These are phyloP conservation scores for Peromyscus polionotus DNA, from an alignment of 2,113 vertebrate genomes.

Conservation along the genomic window DNA sequence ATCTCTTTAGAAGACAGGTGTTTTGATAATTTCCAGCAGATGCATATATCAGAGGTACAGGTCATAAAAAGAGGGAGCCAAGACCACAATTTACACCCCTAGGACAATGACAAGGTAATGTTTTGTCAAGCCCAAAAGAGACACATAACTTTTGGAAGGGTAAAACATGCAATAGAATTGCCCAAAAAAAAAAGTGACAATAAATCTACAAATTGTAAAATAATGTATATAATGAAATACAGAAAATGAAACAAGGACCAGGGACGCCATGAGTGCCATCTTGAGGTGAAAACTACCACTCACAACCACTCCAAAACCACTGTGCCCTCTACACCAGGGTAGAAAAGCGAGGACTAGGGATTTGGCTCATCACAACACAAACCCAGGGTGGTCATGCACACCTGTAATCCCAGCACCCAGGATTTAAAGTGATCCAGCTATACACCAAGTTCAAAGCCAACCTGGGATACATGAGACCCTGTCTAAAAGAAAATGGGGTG, in stretches of 20 bases:
- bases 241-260: not conserved
- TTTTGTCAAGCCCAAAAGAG: not conserved
- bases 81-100: not conserved
- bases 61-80: not conserved
- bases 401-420: not conserved
- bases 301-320: not conserved
- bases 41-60: not conserved
- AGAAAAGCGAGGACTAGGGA: not conserved
- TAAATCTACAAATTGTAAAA: conserved; percentile 4
- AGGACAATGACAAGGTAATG: not conserved
- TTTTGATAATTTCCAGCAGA: conserved; percentile 31
- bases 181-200: not conserved
- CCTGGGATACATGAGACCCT: not conserved
- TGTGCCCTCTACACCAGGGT: not conserved
- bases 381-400: not conserved
- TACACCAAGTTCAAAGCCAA: not conserved
- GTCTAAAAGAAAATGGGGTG: not conserved
- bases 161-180: not conserved
- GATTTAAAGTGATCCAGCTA: not conserved
- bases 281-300: not conserved
- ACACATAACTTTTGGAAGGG: conserved; percentile 43
- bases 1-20: conserved; percentile 34
- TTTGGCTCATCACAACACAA: not conserved
- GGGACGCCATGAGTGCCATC: not conserved
- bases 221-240: not conserved